phyloP scores from a whole-genome alignment of 2,888 invertebrate species.

The Thymelicus sylvestris region DNA sequence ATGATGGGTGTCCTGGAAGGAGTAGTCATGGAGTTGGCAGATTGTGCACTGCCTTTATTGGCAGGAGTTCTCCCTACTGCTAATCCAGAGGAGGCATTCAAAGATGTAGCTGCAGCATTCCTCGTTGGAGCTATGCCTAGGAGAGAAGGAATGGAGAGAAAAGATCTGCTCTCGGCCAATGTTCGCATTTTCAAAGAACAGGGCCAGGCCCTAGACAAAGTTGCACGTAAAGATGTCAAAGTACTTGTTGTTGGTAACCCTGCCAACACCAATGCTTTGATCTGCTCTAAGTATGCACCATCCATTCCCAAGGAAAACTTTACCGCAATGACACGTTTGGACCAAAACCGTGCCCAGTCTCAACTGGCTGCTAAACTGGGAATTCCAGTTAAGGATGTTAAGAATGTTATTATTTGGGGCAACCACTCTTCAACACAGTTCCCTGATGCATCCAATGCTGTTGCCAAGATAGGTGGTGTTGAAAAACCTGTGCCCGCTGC shows the following conservation, averaged over 20 bases:
- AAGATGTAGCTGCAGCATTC: conserved; percentile 97
- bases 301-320: conserved; percentile 98
- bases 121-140: conserved; percentile 99
- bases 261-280: conserved; percentile 98
- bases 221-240: conserved; percentile 96
- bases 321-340: conserved; percentile 98
- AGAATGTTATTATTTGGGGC: conserved; percentile 99
- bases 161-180: conserved; percentile 98
- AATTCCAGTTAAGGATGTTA: conserved; percentile 89
- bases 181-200: conserved; percentile 99
- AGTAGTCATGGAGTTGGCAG: conserved; percentile 98
- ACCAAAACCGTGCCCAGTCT: conserved; percentile 98
- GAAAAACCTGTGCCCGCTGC: conserved; percentile 87
- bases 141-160: conserved; percentile 98
- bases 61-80: conserved; percentile 93
- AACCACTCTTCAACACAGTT: conserved; percentile 99
- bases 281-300: conserved; percentile 97
- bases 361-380: conserved; percentile 91
- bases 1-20: conserved; percentile 99
- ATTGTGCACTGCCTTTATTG: conserved; percentile 96
- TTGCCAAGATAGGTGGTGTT: conserved; percentile 82
- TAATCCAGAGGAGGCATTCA: conserved; percentile 96
- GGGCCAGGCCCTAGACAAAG: conserved; percentile 96
- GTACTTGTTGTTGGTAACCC: conserved; percentile 99
- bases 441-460: conserved; percentile 94